These are phyloP conservation scores for Tinea trinotella DNA, from an alignment of 2,888 invertebrate genomes.

Conservation along the genomic window DNA sequence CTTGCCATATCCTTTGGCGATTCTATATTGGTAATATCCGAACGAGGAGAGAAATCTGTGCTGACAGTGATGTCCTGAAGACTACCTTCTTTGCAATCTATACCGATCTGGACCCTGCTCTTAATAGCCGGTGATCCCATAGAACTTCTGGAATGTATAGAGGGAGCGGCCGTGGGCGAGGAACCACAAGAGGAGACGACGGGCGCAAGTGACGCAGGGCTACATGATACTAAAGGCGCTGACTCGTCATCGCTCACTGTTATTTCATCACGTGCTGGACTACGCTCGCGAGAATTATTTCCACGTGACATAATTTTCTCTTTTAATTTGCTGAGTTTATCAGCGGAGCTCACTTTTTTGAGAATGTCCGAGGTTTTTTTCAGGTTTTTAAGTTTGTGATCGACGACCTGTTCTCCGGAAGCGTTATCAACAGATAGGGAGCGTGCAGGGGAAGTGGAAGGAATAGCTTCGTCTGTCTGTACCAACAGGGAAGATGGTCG, in stretches of 20 bases:
- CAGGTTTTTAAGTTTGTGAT: conserved; percentile 44
- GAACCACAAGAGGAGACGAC: conserved; percentile 19
- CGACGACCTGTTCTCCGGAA: conserved; percentile 41
- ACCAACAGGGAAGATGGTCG: conserved; percentile 48
- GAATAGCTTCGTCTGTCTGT: conserved; percentile 32
- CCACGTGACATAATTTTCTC: conserved; percentile 51
- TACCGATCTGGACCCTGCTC: conserved; percentile 27
- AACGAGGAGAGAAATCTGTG: conserved; percentile 52
- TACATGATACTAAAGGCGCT: conserved; percentile 74
- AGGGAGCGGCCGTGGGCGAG: conserved; percentile 21
- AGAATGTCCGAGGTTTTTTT: conserved; percentile 51
- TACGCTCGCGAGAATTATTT: conserved; percentile 49
- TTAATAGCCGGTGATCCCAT: conserved; percentile 17
- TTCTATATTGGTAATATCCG: conserved; percentile 53
- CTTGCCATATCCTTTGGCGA: conserved; percentile 42
- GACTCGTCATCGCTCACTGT: conserved; percentile 76
- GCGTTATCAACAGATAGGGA: conserved; percentile 57
- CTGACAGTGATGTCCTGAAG: conserved; percentile 33
- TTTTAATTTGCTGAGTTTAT: conserved; percentile 48
- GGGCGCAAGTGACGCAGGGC: conserved; percentile 31
- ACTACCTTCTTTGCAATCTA: conserved; percentile 33
- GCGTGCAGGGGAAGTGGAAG: conserved; percentile 29
- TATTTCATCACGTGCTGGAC: conserved; percentile 42
- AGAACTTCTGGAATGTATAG: conserved; percentile 16
- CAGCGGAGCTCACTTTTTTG: conserved; percentile 54